Evolutionary conservation across 2,113 vertebrate genomes (phyloP).

Genomic region (Cavia aperea): DNA sequence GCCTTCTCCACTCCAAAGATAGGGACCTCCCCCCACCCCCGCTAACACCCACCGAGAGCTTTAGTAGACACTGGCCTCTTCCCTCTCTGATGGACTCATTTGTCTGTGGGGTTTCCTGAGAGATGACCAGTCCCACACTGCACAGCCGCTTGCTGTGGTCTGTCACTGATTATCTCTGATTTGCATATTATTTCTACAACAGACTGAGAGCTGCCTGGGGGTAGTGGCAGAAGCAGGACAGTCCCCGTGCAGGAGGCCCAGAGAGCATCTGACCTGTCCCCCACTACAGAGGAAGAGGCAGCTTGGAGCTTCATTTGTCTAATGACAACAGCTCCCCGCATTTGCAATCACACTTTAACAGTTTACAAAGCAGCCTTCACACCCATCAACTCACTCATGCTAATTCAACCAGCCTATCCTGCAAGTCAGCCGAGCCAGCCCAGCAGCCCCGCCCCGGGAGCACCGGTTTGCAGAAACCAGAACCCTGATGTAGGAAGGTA

Average conservation of each 20-base stretch:
- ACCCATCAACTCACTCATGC: constrained; percentile 64
- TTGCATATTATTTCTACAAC: background rate
- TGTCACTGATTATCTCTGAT: background rate
- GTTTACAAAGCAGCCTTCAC: constrained; percentile 72
- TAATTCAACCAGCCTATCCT: constrained; percentile 56
- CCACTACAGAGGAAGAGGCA: background rate
- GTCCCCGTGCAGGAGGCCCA: background rate
- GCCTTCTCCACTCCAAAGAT: background rate
- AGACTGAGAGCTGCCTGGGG: background rate
- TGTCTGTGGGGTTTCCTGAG: constrained; percentile 9
- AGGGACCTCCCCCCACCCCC: background rate
- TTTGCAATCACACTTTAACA: constrained; percentile 71
- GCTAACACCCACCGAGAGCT: background rate
- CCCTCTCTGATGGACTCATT: background rate
- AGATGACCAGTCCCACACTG: background rate
- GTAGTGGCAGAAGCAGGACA: background rate
- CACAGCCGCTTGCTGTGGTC: background rate
- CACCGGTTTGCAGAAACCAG: background rate
- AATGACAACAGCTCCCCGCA: constrained; percentile 66
- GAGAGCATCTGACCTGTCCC: constrained; percentile 3
- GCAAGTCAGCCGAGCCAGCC: constrained; percentile 40
- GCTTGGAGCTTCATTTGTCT: constrained; percentile 61
- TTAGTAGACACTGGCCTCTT: background rate
- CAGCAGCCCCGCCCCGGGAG: background rate
- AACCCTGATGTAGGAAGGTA: background rate